Percentiles rank a stretch among this genome's conserved stretches.
Conservation (phyloP, 2,113 vertebrate genomes). For the Gymnobelideus leadbeateri region DNA sequence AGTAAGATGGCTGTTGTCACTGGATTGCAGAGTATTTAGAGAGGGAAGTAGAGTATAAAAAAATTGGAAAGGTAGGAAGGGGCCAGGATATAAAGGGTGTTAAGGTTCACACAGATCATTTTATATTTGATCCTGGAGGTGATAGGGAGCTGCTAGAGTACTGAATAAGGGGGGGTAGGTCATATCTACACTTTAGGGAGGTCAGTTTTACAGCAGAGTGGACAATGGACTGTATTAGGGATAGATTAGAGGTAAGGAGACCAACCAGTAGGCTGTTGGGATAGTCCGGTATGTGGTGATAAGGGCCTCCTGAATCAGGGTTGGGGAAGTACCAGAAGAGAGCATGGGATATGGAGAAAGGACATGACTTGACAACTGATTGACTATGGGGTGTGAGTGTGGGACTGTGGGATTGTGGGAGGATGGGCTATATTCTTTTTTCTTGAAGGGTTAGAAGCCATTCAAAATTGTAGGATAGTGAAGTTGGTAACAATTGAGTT, state of each 20-base stretch:
- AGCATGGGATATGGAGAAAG: not conserved
- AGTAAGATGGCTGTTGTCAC: not conserved
- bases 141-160: not conserved
- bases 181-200: not conserved
- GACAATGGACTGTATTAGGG: not conserved
- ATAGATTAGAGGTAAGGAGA: not conserved
- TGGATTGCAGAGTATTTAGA: not conserved
- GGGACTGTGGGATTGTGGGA: conserved; percentile 27
- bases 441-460: not conserved
- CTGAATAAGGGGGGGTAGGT: not conserved
- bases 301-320: too few relatives aligned
- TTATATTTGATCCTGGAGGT: not conserved
- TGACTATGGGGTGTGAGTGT: not conserved
- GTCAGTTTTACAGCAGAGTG: not conserved
- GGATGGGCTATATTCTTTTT: conserved; percentile 25
- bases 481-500: conserved; percentile 61
- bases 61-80: not conserved
- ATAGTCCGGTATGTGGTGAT: not conserved
- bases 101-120: not conserved
- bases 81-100: not conserved
- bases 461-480: conserved; percentile 61
- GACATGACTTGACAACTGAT: not conserved
- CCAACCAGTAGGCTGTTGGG: not conserved
- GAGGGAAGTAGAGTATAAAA: not conserved
- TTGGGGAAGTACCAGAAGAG: not conserved